These are phyloP conservation scores for Petrocephalus sullivani DNA, from an alignment of 2,797 vertebrate genomes.

Conservation along the genomic window DNA sequence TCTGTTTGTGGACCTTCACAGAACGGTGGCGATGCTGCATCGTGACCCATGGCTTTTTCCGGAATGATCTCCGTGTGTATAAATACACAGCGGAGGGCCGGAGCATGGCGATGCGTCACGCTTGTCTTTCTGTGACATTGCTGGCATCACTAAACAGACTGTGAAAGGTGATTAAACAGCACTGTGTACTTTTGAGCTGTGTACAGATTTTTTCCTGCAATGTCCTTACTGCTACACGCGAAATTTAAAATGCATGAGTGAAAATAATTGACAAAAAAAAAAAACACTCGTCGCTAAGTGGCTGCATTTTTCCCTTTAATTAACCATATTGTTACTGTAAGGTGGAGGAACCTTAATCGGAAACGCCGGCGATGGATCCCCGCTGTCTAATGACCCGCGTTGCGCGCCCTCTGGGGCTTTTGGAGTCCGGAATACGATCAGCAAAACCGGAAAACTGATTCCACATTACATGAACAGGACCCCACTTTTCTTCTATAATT, in stretches of 20 bases:
- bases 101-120: neutral
- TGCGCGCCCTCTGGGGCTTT: neutral
- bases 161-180: neutral
- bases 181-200: neutral
- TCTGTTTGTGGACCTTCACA: neutral
- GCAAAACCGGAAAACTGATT: neutral
- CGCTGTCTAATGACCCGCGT: neutral
- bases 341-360: neutral
- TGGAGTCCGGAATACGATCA: neutral
- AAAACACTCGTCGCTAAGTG: neutral
- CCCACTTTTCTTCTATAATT: neutral
- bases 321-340: conserved; percentile 5
- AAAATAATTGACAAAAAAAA: neutral
- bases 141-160: neutral
- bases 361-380: neutral
- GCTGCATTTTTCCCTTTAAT: neutral
- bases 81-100: neutral
- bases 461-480: neutral
- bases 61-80: neutral
- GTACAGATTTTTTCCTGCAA: neutral
- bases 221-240: neutral
- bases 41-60: neutral
- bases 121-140: conserved; percentile 8
- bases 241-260: neutral
- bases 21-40: neutral